These are phyloP conservation scores for Meganola albula DNA, from an alignment of 2,888 invertebrate genomes.

Conservation along the genomic window DNA sequence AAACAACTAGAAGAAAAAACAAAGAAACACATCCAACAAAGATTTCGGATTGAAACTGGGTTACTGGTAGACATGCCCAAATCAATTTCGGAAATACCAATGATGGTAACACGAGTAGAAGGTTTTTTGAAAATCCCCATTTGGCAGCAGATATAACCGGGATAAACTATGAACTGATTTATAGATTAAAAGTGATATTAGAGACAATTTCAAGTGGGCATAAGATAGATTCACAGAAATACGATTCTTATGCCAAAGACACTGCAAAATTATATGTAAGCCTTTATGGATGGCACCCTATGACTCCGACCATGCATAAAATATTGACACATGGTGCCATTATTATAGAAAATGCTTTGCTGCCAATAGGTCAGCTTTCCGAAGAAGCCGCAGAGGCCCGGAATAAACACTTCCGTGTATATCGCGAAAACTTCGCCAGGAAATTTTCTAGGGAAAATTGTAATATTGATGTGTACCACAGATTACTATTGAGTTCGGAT, in stretches of 20 bases:
- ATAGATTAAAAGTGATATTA: conserved; percentile 1
- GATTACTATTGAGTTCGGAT: conserved; percentile 15
- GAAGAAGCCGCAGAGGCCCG: conserved; percentile 31
- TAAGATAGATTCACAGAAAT: not conserved
- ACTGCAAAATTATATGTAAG: not conserved
- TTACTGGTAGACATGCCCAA: conserved; percentile 8
- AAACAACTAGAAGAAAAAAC: conserved; percentile 7
- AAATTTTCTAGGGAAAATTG: conserved; percentile 13
- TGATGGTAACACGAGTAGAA: conserved; percentile 5
- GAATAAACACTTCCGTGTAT: conserved; percentile 21
- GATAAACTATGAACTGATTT: conserved; percentile 2
- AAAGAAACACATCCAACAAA: conserved; percentile 5
- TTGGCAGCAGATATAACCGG: conserved; percentile 3
- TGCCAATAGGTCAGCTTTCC: conserved; percentile 31
- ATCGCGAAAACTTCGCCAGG: not conserved
- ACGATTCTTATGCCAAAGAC: conserved; percentile 4
- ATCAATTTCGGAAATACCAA: conserved; percentile 7
- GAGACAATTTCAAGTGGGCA: conserved; percentile 1
- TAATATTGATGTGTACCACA: conserved; percentile 14
- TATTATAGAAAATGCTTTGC: conserved; percentile 16
- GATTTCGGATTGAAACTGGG: not conserved
- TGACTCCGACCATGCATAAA: conserved; percentile 33
- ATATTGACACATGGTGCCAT: conserved; percentile 21
- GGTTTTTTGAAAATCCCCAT: not conserved
- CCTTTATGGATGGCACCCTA: conserved; percentile 6